Percentiles rank a stretch among this genome's conserved stretches.
Evolutionary conservation across 2,113 vertebrate species (phyloP).

Genomic region (Ptychochromis oligacanthus): DNA sequence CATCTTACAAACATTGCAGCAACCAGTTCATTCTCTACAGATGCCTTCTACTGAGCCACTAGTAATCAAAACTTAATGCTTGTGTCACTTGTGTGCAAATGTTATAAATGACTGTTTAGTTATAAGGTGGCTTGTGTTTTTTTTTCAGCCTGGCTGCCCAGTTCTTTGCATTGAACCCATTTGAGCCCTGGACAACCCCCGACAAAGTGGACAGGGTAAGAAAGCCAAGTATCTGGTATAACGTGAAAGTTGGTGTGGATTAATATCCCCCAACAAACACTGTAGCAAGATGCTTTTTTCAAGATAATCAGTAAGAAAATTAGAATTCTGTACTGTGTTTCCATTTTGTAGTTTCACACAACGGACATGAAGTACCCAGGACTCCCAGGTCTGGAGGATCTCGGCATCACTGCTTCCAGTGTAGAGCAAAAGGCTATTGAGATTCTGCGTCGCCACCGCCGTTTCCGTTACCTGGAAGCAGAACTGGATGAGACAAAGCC

Average conservation of each 20-base stretch:
- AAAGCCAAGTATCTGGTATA: neutral
- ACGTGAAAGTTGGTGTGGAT: neutral
- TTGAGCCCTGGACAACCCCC: conserved; percentile 89
- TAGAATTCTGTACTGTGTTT: neutral
- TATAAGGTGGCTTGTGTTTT: neutral
- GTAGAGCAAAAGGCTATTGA: conserved; percentile 93
- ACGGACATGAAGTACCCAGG: conserved; percentile 88
- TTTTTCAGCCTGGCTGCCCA: conserved; percentile 80
- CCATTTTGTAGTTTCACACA: conserved; percentile 83
- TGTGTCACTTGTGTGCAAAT: neutral
- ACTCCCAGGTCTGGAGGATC: conserved; percentile 92
- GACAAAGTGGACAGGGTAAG: conserved; percentile 93
- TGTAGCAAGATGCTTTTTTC: neutral
- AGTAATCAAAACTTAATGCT: neutral
- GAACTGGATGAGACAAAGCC: conserved; percentile 87
- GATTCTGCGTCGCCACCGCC: conserved; percentile 90
- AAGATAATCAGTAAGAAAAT: neutral
- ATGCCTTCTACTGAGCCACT: neutral
- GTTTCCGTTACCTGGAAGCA: conserved; percentile 85
- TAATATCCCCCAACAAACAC: neutral
- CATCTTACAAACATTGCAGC: too few species aligned
- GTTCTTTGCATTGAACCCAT: conserved; percentile 87
- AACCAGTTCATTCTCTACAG: too few species aligned
- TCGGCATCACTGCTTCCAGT: conserved; percentile 83
- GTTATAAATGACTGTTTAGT: neutral